phyloP scores from a whole-genome alignment of 2,888 invertebrate genomes.

The Diloba caeruleocephala region DNA sequence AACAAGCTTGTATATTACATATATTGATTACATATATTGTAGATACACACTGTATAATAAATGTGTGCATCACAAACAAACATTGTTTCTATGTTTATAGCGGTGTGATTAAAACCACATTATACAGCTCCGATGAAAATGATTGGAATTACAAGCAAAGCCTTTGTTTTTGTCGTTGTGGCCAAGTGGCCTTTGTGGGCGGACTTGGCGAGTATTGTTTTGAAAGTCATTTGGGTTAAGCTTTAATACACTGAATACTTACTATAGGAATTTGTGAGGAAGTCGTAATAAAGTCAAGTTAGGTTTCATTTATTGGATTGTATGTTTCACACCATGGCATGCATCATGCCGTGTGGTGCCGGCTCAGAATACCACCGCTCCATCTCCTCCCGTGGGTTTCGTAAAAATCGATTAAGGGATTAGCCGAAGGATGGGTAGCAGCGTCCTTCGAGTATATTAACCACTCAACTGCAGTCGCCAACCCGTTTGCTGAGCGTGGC shows the following conservation, averaged over 20 bases:
- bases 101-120: conserved; percentile 50
- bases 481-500: too few species aligned
- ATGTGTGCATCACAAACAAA: conserved; percentile 25
- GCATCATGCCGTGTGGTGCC: too few species aligned
- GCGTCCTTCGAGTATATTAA: too few species aligned
- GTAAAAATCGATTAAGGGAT: too few species aligned
- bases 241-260: conserved; percentile 3
- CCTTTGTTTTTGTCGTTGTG: conserved; percentile 23
- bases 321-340: too few species aligned
- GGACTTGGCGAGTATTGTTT: conserved; percentile 12
- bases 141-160: conserved; percentile 3
- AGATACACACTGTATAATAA: conserved; percentile 19
- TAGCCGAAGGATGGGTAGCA: too few species aligned
- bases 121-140: conserved; percentile 19
- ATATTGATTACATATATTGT: neutral
- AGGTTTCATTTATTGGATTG: conserved; percentile 9
- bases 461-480: too few species aligned
- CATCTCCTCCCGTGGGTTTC: too few species aligned
- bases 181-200: conserved; percentile 7
- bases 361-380: too few species aligned
- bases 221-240: conserved; percentile 25
- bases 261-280: conserved; percentile 15
- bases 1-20: too few species aligned
- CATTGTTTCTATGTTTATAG: conserved; percentile 15
- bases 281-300: conserved; percentile 2